Evolutionary conservation across 2,888 invertebrate species (phyloP), one percentile per base, ranked within the genome.

Genomic region (Hirudinaria manillensis): DNA sequence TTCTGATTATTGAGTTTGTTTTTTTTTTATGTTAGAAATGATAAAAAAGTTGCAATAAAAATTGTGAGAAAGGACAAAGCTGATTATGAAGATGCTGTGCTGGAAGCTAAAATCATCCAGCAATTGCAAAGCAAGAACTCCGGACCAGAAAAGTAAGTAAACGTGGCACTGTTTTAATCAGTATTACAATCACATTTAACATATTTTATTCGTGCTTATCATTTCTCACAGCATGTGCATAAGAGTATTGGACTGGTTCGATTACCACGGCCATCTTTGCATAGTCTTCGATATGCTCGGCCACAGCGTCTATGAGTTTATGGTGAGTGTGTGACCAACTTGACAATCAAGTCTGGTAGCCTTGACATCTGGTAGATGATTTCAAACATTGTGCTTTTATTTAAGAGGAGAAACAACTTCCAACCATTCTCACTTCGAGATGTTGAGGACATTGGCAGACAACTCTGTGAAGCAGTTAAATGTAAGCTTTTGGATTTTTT

Each of bases 21-120:
- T 24, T 7, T 27, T 72, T n/a, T 73, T 55, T 74, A 75, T 61
- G 74, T 2, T 81, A 83, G 83, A 75, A 81, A 80, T 76, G 80
- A 78, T 67, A 80, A 80, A 32, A 78, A 79, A 67, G 81, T 85
- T 70, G 99, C 99, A 83, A 88, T 99, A 86, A 99, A 99, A 88
- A 95, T 99, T 81, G 99, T 99, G 83, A 99, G 99, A 88, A 99
- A 98, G 87, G 97, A 99, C 80, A 95, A 95, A 86, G 99, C 99
- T 87, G 99, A 99, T 87, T 89, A 98, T 85, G 98, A 99, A 88
- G 99, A 99, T 81, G 99, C 99, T 80, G 96, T 94, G 88, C 88
- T 99, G 84, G 99, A 99, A 88, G 98, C 99, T 81, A 97, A 97
- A 87, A 98, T 97, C 75, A 89, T 99, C 86, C 94, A 98, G 87